Evolutionary conservation across 2,113 vertebrate genomes (phyloP).

Genomic region (Progne subis): DNA sequence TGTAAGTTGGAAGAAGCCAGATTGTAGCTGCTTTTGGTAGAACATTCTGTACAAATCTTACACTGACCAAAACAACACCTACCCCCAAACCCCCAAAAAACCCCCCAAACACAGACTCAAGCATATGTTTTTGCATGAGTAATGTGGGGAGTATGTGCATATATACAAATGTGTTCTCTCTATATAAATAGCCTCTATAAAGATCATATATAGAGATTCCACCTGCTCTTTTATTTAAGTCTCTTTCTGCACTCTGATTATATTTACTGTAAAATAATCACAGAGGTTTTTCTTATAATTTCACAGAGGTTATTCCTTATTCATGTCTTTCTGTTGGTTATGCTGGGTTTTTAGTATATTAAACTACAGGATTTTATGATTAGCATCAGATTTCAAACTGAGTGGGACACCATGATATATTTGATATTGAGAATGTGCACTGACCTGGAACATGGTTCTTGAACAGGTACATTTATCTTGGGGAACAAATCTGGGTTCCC

Average conservation of each 20-base stretch:
- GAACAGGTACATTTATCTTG: background rate
- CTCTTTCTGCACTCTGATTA: background rate
- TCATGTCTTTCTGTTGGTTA: background rate
- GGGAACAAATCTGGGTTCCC: background rate
- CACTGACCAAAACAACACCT: background rate
- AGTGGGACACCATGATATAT: background rate
- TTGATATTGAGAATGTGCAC: background rate
- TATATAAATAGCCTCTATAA: background rate
- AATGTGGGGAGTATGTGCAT: background rate
- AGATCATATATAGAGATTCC: background rate
- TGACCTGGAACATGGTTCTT: background rate
- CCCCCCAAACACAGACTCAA: fast-evolving
- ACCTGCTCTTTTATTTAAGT: background rate
- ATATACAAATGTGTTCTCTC: background rate
- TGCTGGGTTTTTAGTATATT: background rate
- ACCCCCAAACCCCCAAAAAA: too few species aligned
- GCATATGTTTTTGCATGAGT: background rate
- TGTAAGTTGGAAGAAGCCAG: constrained; percentile 81
- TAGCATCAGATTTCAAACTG: background rate
- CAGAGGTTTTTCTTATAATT: too few species aligned
- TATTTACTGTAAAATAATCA: background rate
- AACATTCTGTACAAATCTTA: background rate
- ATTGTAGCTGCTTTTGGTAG: background rate
- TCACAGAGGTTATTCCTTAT: background rate
- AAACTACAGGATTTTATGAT: background rate